phyloP scores from a whole-genome alignment of 2,888 invertebrate genomes.

The Lochmaea crataegi region DNA sequence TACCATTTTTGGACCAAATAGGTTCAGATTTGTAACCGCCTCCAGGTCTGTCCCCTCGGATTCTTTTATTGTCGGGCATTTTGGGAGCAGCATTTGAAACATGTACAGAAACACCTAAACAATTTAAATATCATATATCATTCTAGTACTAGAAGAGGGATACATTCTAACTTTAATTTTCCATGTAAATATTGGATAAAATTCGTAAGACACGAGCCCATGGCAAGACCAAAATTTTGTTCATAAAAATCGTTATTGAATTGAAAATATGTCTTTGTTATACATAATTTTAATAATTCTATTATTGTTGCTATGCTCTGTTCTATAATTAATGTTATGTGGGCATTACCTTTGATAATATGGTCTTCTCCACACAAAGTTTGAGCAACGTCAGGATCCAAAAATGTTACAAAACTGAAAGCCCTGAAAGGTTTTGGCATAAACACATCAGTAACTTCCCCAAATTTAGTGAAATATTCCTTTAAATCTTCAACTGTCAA shows the following conservation, averaged over 20 bases:
- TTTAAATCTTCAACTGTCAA: slow-evolving; percentile 90
- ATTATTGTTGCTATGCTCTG: too few relatives aligned
- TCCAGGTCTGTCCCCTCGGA: slow-evolving; percentile 57
- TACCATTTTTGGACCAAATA: neutral
- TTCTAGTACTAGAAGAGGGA: too few relatives aligned
- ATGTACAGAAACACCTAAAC: slow-evolving; percentile 78
- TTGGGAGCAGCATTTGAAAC: slow-evolving; percentile 92
- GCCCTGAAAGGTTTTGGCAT: slow-evolving; percentile 94
- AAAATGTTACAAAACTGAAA: slow-evolving; percentile 93
- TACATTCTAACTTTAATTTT: too few relatives aligned
- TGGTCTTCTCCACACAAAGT: slow-evolving; percentile 93
- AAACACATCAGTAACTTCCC: slow-evolving; percentile 95
- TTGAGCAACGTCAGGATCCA: slow-evolving; percentile 92
- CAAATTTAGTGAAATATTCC: slow-evolving; percentile 90
- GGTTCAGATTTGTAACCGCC: slow-evolving; percentile 47
- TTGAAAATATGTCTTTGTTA: too few relatives aligned
- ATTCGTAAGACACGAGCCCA: too few relatives aligned
- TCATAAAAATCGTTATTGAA: too few relatives aligned
- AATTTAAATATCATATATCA: neutral
- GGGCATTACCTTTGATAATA: slow-evolving; percentile 80
- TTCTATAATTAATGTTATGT: too few relatives aligned
- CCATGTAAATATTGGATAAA: too few relatives aligned
- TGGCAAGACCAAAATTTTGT: too few relatives aligned
- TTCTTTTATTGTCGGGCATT: slow-evolving; percentile 60
- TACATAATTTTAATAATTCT: too few relatives aligned